Evolutionary conservation across 2,888 invertebrate species (phyloP), one percentile per base, ranked within the genome.

Genomic region (Timema podura): DNA sequence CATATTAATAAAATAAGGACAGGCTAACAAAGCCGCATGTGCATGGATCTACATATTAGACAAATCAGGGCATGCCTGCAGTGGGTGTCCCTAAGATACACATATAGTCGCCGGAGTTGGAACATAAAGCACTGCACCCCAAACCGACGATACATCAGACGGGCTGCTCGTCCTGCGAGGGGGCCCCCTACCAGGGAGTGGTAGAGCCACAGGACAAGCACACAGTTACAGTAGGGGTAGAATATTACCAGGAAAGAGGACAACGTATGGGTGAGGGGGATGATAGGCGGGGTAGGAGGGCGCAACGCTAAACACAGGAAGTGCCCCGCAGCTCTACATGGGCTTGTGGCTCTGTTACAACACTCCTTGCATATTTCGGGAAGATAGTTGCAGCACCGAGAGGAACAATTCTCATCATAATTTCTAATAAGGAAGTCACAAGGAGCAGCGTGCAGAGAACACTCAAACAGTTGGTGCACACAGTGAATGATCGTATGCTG

Each of bases 171-270:
- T 6, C 65, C 57, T 6, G 48, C 45, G 13, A 70, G 46, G 46
- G 72, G 70, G 7, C 70, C 48, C 65, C 6, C 16, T 13, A n/a
- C 45, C 44, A 65, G 46, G 11, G 69, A 51, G 7, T n/a, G 64
- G n/a, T 44, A 69, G 16, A 73, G 61, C 71, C 68, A 71, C 51
- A 46, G 67, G 10, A 71, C 11, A 30, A 71, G 59, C 47, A 73
- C 44, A 51, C 74, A 73, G 57, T 69, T 69, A 61, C 73, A 73
- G 51, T 71, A 73, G 10, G 74, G 74, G 67, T 71, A 69, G n/a
- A 73, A 59, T 30, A 30, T 30, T 30, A 30, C 30, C 30, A 30
- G 30, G 30, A 30, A 30, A 30, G 30, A 30, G 1, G 30, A 30
- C 30, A 30, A 30, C 30, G 30, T 30, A 30, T 30, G 30, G 30